Evolutionary conservation across 2,113 vertebrate species (phyloP), one percentile per base, ranked within the genome.

Genomic region (Varanus komodoensis): DNA sequence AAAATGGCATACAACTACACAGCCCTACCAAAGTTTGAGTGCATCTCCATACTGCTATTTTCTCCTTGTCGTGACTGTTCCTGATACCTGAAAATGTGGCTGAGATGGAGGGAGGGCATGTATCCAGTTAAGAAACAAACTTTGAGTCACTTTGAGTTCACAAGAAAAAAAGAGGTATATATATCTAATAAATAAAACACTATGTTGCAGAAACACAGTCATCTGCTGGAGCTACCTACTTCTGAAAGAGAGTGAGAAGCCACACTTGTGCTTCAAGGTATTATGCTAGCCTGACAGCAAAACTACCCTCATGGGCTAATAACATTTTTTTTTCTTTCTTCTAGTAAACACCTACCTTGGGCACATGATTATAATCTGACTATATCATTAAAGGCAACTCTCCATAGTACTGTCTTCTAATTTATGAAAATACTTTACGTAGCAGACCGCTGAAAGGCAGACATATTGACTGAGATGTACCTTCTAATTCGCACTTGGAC

Each of bases 141-240:
- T 44, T 44, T 44, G 2, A 44, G 38, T 44, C 38, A 44, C 38
- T 44, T 44, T 44, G 38, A 44, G 38, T 44, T 44, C 38, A 44
- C 38, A 44, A 44, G 38, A 44, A 44, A 44, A 44, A 44, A 44
- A 44, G 38, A 1, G 38, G 38, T 44, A 44, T 44, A 44, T 44
- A 44, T 2, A 44, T 44, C 38, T 44, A 44, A 44, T 44, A 44
- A 44, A 44, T 44, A 94, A 89, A 57, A 32, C 44, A 71, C 82
- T 90, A 86, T 91, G 89, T 79, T 90, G 89, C 8, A 0, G 68
- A 93, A 92, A 92, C 90, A 89, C 32, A 95, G 90, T 32, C 78
- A 95, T 73, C 86, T 89, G 88, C 92, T 93, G 86, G 78, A 92
- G 91, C 90, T 89, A 84, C 34, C 87, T 93, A 88, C 29, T 93